phyloP scores from a whole-genome alignment of 2,888 invertebrate species.

The Spilarctia lutea region DNA sequence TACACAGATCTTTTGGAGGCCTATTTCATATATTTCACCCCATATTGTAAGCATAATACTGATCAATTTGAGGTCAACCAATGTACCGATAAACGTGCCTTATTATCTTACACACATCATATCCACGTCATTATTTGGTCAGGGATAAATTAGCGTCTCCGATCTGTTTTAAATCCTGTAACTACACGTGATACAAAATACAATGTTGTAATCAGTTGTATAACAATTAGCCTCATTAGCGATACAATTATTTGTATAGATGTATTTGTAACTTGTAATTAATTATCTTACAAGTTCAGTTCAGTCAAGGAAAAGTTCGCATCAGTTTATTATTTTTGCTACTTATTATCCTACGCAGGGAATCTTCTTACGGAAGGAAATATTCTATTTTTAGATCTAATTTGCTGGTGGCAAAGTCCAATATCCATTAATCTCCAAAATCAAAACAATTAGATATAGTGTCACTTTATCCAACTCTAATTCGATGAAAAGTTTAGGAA shows the following conservation, averaged over 20 bases:
- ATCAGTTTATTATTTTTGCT: not conserved
- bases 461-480: not conserved
- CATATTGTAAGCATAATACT: too few species aligned
- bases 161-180: too few species aligned
- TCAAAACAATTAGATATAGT: not conserved
- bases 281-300: not conserved
- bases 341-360: not conserved
- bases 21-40: too few species aligned
- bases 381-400: not conserved
- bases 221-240: not conserved
- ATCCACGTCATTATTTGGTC: too few species aligned
- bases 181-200: not conserved
- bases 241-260: not conserved
- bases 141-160: too few species aligned
- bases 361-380: not conserved
- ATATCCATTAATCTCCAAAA: not conserved
- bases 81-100: too few species aligned
- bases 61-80: too few species aligned
- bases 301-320: not conserved
- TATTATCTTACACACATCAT: too few species aligned
- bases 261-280: not conserved
- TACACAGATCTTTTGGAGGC: too few species aligned
- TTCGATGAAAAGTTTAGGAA: not conserved
- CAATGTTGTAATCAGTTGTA: not conserved
- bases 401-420: not conserved